Conservation (phyloP, 2,113 vertebrate genomes). For the Athene noctua region DNA sequence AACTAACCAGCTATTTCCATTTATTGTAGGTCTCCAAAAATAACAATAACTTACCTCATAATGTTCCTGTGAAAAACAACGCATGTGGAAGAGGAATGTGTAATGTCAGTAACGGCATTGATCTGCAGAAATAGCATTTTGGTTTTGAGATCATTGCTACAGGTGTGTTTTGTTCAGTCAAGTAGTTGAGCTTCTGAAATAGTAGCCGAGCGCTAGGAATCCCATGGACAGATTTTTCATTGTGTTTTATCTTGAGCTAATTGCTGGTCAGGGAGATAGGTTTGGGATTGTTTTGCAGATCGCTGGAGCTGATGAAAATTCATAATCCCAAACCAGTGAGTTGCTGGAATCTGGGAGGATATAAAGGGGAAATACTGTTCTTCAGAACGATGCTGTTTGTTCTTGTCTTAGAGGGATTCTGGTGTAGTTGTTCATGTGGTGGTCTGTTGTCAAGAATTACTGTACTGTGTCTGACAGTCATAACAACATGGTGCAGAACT, state of each 20-base stretch:
- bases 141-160: neutral
- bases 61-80: neutral
- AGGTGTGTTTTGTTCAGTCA: neutral
- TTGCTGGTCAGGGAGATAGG: neutral
- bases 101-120: neutral
- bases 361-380: neutral
- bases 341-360: neutral
- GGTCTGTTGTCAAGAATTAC: neutral
- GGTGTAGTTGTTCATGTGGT: neutral
- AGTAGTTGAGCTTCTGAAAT: neutral
- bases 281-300: neutral
- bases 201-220: neutral
- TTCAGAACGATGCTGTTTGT: neutral
- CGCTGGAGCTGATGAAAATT: neutral
- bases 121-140: neutral
- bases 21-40: conserved; percentile 26
- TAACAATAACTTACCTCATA: neutral
- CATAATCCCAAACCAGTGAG: neutral
- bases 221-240: too few species aligned
- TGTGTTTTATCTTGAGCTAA: neutral
- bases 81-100: neutral
- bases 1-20: neutral
- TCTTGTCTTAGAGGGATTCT: neutral
- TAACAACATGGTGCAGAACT: neutral
- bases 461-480: neutral